Conservation (phyloP, 2,797 vertebrate species). For the Helicolenus hilgendorfi region DNA sequence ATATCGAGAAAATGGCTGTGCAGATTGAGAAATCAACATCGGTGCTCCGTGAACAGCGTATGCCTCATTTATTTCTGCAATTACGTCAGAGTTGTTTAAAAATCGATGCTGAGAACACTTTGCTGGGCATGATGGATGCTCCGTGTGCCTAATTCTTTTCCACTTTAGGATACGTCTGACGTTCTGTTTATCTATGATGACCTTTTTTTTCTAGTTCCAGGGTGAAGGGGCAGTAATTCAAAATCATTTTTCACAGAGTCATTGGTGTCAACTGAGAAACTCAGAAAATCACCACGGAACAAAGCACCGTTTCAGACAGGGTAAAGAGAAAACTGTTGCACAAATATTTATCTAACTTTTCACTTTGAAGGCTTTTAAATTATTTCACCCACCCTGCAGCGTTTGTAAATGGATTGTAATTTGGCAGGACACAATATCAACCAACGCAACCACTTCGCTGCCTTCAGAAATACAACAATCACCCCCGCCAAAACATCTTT, state of each 20-base stretch:
- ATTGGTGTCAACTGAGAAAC: slow-evolving; percentile 25
- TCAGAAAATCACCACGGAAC: slow-evolving; percentile 11
- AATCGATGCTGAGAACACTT: slow-evolving; percentile 52
- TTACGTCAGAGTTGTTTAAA: slow-evolving; percentile 70
- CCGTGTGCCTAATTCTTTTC: slow-evolving; percentile 17
- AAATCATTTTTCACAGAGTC: slow-evolving; percentile 48
- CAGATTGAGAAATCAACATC: slow-evolving; percentile 63
- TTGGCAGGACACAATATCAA: slow-evolving; percentile 14
- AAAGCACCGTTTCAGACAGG: neutral
- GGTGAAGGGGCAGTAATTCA: slow-evolving; percentile 34
- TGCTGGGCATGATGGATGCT: slow-evolving; percentile 20
- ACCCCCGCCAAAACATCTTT: neutral
- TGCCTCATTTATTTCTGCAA: slow-evolving; percentile 75
- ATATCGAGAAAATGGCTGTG: slow-evolving; percentile 43
- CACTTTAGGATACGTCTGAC: slow-evolving; percentile 29
- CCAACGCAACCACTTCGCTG: neutral
- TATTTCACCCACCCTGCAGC: neutral
- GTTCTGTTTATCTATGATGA: slow-evolving; percentile 61
- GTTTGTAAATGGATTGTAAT: slow-evolving; percentile 30
- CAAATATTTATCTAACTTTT: slow-evolving; percentile 40
- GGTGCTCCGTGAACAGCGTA: slow-evolving; percentile 19
- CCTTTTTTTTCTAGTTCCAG: slow-evolving; percentile 31
- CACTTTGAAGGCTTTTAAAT: slow-evolving; percentile 26
- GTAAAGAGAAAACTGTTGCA: slow-evolving; percentile 22
- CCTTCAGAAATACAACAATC: slow-evolving; percentile 19